These are phyloP conservation scores for Ochlodes sylvanus DNA, from an alignment of 2,888 invertebrate species.

Conservation along the genomic window DNA sequence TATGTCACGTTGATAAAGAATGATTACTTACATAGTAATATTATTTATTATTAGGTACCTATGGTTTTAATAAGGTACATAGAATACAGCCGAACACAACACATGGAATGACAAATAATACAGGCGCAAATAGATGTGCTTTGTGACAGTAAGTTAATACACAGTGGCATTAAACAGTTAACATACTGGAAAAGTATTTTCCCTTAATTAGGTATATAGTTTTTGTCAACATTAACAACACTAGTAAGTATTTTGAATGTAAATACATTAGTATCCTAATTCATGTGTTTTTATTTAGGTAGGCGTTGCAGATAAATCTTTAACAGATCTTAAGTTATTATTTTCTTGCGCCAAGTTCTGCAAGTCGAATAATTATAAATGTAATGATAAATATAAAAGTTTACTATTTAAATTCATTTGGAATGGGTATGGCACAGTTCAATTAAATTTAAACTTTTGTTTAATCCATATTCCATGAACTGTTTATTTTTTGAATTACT, in stretches of 20 bases:
- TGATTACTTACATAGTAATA: not conserved
- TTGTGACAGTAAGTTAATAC: slow-evolving; percentile 53
- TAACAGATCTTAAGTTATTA: too few species aligned
- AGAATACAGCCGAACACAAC: slow-evolving; percentile 64
- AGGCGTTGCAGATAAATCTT: too few species aligned
- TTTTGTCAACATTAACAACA: too few species aligned
- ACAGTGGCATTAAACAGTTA: slow-evolving; percentile 38
- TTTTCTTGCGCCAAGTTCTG: too few species aligned
- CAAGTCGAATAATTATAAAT: too few species aligned
- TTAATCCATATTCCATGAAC: too few species aligned
- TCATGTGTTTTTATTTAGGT: too few species aligned
- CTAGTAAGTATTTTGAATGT: too few species aligned
- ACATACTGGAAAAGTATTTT: not conserved
- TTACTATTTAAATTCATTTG: too few species aligned
- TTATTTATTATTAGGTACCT: not conserved
- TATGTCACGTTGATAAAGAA: slow-evolving; percentile 13
- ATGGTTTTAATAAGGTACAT: slow-evolving; percentile 39
- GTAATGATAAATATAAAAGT: too few species aligned
- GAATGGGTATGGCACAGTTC: not conserved
- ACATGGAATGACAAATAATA: slow-evolving; percentile 66
- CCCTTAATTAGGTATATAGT: not conserved
- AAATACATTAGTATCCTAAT: too few species aligned
- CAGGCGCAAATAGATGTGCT: slow-evolving; percentile 46
- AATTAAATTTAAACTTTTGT: too few species aligned
- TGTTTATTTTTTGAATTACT: not conserved